These are phyloP conservation scores for Syrmaticus mikado DNA, from an alignment of 2,113 vertebrate species.

Conservation along the genomic window DNA sequence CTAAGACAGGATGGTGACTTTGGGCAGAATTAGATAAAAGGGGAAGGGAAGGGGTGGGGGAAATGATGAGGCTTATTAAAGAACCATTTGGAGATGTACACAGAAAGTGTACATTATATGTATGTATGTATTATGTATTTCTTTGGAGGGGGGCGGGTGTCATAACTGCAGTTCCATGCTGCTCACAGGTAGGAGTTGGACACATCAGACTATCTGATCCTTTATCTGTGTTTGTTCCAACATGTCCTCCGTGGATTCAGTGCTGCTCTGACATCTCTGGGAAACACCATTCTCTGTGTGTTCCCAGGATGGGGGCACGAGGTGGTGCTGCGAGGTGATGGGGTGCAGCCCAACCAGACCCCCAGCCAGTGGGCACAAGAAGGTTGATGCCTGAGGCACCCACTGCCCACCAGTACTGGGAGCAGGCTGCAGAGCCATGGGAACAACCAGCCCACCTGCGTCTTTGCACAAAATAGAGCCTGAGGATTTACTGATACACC, in stretches of 20 bases:
- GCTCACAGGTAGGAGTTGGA: not conserved
- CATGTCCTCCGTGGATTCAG: not conserved
- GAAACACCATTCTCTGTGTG: fast-evolving
- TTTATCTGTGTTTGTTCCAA: not conserved
- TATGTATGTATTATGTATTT: no score
- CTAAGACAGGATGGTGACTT: not conserved
- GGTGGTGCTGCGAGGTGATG: fast-evolving
- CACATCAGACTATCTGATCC: not conserved
- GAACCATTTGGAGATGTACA: fast-evolving
- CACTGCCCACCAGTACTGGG: fast-evolving
- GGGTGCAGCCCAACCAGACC: not conserved
- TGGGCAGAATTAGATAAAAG: not conserved
- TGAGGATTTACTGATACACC: not conserved
- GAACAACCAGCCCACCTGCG: no score
- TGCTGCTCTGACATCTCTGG: conserved; percentile 30
- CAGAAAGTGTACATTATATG: not conserved
- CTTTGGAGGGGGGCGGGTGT: not conserved
- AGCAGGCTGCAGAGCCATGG: not conserved
- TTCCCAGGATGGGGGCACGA: not conserved
- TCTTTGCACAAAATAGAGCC: not conserved
- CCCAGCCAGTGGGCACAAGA: fast-evolving
- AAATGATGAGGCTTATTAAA: not conserved
- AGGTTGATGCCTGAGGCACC: fast-evolving
- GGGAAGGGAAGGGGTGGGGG: not conserved
- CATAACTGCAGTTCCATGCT: not conserved